phyloP scores from a whole-genome alignment of 1,140 invertebrate species.

The Orchesella cincta region DNA sequence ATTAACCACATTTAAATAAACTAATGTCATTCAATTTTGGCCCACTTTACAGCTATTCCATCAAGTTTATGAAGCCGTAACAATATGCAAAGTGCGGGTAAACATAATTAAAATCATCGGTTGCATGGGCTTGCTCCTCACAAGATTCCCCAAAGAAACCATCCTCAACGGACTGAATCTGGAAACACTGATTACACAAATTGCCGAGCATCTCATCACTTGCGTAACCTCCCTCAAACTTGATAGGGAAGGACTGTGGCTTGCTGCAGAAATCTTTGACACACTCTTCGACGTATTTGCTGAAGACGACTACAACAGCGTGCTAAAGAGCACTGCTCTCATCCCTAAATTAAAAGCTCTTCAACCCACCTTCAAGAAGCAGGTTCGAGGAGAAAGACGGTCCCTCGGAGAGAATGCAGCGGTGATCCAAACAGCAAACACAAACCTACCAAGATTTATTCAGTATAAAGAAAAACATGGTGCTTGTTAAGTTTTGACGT shows the following conservation, averaged over 20 bases:
- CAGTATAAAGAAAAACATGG: slow-evolving; percentile 59
- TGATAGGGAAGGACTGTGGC: slow-evolving; percentile 62
- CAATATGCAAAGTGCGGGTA: slow-evolving; percentile 63
- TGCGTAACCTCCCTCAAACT: slow-evolving; percentile 27
- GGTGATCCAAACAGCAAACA: slow-evolving; percentile 68
- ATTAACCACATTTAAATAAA: slow-evolving; percentile 25
- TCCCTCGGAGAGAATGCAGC: slow-evolving; percentile 67
- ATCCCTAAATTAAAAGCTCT: slow-evolving; percentile 63
- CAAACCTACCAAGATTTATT: slow-evolving; percentile 71
- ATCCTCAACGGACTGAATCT: neutral
- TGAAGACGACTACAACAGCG: slow-evolving; percentile 70
- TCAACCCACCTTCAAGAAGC: slow-evolving; percentile 65
- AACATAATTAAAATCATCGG: slow-evolving; percentile 72
- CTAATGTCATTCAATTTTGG: slow-evolving; percentile 45
- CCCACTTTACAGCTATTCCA: slow-evolving; percentile 62
- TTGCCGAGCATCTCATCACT: slow-evolving; percentile 38
- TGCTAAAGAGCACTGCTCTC: slow-evolving; percentile 66
- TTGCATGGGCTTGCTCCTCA: slow-evolving; percentile 60
- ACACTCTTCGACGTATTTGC: slow-evolving; percentile 75
- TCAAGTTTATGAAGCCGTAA: slow-evolving; percentile 62
- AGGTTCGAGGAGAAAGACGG: slow-evolving; percentile 67
- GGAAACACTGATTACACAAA: slow-evolving; percentile 12
- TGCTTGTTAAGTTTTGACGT: neutral
- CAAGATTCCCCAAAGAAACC: slow-evolving; percentile 40
- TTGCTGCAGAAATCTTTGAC: slow-evolving; percentile 72